Percentiles rank a stretch among this genome's conserved stretches.
phyloP scores from a whole-genome alignment of 2,888 invertebrate species.

The Pseudococcus viburni region DNA sequence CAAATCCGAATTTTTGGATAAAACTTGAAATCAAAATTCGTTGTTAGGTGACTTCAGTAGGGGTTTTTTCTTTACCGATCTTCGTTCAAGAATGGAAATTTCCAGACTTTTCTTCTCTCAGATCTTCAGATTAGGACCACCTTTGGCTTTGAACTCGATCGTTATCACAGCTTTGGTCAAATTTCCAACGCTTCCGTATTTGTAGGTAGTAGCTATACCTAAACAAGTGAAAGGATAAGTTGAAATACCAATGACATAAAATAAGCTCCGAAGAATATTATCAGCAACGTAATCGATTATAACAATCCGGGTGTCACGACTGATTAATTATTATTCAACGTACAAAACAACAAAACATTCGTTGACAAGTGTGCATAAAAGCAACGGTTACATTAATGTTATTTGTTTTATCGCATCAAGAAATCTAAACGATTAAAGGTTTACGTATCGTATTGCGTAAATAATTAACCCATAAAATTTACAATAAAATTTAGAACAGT shows the following conservation, averaged over 20 bases:
- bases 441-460: slow-evolving; percentile 44
- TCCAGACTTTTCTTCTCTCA: too few species aligned
- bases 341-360: neutral
- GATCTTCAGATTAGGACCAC: too few species aligned
- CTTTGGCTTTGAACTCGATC: too few species aligned
- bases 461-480: slow-evolving; percentile 42
- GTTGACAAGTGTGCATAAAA: slow-evolving; percentile 23
- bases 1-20: too few species aligned
- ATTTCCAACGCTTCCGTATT: too few species aligned
- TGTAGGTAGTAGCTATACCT: too few species aligned
- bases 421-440: slow-evolving; percentile 27
- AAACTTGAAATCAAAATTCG: too few species aligned
- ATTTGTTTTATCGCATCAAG: slow-evolving; percentile 48
- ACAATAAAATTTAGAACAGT: slow-evolving; percentile 30
- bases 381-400: slow-evolving; percentile 35
- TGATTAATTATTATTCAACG: slow-evolving; percentile 54
- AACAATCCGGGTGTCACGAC: slow-evolving; percentile 47
- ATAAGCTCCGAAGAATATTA: slow-evolving; percentile 34
- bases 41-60: too few species aligned
- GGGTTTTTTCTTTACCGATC: too few species aligned
- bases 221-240: slow-evolving; percentile 49
- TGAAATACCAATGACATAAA: slow-evolving; percentile 40
- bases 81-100: too few species aligned
- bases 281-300: slow-evolving; percentile 42
- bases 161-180: too few species aligned